These are phyloP conservation scores for Colletes latitarsis DNA, from an alignment of 1,140 invertebrate species.

Conservation along the genomic window DNA sequence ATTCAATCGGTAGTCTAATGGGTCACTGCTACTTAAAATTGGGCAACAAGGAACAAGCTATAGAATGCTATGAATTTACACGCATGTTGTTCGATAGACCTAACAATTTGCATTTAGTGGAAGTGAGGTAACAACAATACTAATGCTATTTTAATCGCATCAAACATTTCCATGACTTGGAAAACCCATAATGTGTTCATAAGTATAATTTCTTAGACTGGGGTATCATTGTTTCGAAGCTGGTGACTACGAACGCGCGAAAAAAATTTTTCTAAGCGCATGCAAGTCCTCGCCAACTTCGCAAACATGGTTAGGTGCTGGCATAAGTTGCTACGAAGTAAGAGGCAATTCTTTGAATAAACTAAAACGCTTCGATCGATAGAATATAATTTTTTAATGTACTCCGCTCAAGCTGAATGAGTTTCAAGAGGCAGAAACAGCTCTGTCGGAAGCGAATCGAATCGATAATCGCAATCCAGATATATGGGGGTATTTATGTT, in stretches of 20 bases:
- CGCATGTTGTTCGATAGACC: constrained; percentile 64
- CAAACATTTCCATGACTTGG: not conserved
- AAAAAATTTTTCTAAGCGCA: constrained; percentile 61
- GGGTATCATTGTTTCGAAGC: constrained; percentile 61
- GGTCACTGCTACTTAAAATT: constrained; percentile 65
- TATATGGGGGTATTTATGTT: constrained; percentile 75
- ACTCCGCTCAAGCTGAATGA: constrained; percentile 61
- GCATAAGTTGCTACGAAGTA: constrained; percentile 72
- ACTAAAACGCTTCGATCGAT: not conserved
- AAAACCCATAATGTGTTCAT: not conserved
- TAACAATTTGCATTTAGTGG: constrained; percentile 61
- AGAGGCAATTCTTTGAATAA: constrained; percentile 16
- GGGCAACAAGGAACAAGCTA: constrained; percentile 42
- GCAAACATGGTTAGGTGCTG: constrained; percentile 73
- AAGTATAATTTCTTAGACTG: constrained; percentile 52
- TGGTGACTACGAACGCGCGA: constrained; percentile 60
- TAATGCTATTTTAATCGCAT: not conserved
- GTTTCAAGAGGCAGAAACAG: constrained; percentile 71
- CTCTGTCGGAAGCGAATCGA: constrained; percentile 73
- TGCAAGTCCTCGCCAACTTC: constrained; percentile 65
- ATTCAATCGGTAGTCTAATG: constrained; percentile 62
- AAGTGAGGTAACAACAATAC: constrained; percentile 52
- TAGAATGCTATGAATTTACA: constrained; percentile 63
- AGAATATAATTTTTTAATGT: not conserved
- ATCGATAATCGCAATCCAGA: constrained; percentile 71